Percentiles rank a stretch among this genome's conserved stretches.
These are phyloP conservation scores for Tylochromis polylepis DNA, from an alignment of 2,113 vertebrate species.

Conservation along the genomic window DNA sequence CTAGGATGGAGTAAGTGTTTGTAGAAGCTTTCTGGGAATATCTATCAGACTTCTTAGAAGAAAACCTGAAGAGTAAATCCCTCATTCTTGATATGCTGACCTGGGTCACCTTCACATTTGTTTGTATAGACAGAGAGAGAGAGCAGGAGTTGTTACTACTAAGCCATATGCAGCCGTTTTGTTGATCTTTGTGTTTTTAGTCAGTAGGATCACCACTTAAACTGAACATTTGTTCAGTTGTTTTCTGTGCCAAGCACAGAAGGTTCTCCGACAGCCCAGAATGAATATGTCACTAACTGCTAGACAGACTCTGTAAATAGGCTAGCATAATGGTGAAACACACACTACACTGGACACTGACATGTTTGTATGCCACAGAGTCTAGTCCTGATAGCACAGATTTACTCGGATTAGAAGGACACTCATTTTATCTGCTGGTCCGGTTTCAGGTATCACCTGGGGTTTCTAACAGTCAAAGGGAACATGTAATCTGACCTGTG, in stretches of 20 bases:
- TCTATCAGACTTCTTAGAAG: neutral
- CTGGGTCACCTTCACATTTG: neutral
- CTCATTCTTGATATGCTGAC: neutral
- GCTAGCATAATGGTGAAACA: neutral
- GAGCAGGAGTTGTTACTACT: neutral
- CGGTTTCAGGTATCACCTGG: neutral
- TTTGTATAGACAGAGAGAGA: neutral
- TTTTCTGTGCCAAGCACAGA: neutral
- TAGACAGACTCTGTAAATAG: neutral
- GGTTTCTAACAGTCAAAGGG: neutral
- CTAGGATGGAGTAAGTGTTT: neutral
- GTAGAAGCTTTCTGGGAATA: neutral
- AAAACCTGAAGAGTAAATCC: neutral
- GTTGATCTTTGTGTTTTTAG: neutral
- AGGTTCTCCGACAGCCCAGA: neutral
- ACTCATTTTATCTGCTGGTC: neutral
- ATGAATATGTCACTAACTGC: neutral
- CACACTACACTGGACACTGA: neutral
- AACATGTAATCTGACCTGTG: constrained; percentile 12
- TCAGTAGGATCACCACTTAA: neutral
- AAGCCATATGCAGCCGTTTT: neutral
- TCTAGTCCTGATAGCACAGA: neutral
- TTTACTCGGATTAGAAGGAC: neutral
- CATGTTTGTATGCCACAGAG: neutral
- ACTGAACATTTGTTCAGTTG: neutral